These are phyloP conservation scores for Laspeyria flexula DNA, from an alignment of 2,888 invertebrate genomes.

Conservation along the genomic window DNA sequence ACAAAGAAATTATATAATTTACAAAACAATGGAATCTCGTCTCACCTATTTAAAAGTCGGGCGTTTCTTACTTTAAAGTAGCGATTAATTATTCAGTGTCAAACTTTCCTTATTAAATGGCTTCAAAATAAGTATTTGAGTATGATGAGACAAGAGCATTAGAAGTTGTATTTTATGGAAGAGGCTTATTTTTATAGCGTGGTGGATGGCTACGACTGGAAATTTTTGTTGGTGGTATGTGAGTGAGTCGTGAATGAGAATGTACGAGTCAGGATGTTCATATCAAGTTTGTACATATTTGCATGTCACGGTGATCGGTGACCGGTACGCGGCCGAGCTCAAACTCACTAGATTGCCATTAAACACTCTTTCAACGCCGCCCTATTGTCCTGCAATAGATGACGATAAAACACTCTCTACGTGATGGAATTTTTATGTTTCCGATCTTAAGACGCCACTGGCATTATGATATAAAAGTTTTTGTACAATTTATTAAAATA, in stretches of 20 bases:
- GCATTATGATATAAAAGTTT: slow-evolving; percentile 59
- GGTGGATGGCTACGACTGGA: neutral
- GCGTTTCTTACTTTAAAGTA: slow-evolving; percentile 30
- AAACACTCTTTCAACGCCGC: slow-evolving; percentile 67
- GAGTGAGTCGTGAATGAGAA: slow-evolving; percentile 5
- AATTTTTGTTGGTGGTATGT: neutral
- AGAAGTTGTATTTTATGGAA: neutral
- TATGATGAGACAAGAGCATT: neutral
- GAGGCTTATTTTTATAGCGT: slow-evolving; percentile 1
- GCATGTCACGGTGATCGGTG: slow-evolving; percentile 43
- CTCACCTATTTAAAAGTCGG: slow-evolving; percentile 31
- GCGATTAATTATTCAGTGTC: slow-evolving; percentile 32
- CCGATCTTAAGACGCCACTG: slow-evolving; percentile 69
- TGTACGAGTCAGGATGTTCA: slow-evolving; percentile 19
- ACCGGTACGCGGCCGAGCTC: slow-evolving; percentile 21
- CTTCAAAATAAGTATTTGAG: slow-evolving; percentile 1
- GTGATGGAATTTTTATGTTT: slow-evolving; percentile 84
- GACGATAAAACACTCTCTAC: slow-evolving; percentile 76
- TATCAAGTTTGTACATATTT: slow-evolving; percentile 33
- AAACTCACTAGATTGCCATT: slow-evolving; percentile 51
- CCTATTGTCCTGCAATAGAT: slow-evolving; percentile 79
- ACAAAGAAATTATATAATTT: slow-evolving; percentile 45
- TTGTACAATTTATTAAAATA: slow-evolving; percentile 35
- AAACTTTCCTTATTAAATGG: slow-evolving; percentile 24
- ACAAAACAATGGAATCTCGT: slow-evolving; percentile 40